Evolutionary conservation across 2,113 vertebrate species (phyloP).

Genomic region (Chloebia gouldiae): DNA sequence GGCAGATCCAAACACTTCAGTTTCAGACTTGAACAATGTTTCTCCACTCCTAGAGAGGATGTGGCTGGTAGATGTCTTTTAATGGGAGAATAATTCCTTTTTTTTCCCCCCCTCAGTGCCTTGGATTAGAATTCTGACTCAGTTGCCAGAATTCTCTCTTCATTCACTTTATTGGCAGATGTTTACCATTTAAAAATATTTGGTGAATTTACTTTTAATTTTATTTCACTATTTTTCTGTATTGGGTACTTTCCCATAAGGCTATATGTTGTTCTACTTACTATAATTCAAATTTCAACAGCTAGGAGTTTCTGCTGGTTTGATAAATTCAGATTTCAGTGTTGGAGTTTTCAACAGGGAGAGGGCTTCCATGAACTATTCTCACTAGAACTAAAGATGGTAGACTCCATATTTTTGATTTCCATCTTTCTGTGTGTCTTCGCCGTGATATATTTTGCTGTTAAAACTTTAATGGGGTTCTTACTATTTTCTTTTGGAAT

Average conservation of each 20-base stretch:
- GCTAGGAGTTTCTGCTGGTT: background rate
- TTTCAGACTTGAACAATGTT: background rate
- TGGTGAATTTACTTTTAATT: background rate
- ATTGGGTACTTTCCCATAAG: background rate
- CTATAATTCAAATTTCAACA: background rate
- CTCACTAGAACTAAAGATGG: background rate
- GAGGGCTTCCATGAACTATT: background rate
- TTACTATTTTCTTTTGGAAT: conserved; percentile 39
- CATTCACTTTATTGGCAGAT: background rate
- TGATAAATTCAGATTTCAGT: background rate
- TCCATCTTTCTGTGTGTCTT: background rate
- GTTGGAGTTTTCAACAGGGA: background rate
- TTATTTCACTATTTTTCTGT: background rate
- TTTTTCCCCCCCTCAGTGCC: background rate
- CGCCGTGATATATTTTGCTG: background rate
- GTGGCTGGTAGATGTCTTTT: background rate
- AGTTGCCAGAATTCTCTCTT: background rate
- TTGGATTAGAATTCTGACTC: background rate
- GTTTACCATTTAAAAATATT: background rate
- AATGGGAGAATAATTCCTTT: background rate
- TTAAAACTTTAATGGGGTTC: conserved; percentile 1
- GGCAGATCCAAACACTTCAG: background rate
- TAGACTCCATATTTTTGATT: background rate
- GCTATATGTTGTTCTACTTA: background rate
- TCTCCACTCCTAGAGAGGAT: background rate